Evolutionary conservation across 1,140 invertebrate species (phyloP).

Genomic region (Contarinia nasturtii): DNA sequence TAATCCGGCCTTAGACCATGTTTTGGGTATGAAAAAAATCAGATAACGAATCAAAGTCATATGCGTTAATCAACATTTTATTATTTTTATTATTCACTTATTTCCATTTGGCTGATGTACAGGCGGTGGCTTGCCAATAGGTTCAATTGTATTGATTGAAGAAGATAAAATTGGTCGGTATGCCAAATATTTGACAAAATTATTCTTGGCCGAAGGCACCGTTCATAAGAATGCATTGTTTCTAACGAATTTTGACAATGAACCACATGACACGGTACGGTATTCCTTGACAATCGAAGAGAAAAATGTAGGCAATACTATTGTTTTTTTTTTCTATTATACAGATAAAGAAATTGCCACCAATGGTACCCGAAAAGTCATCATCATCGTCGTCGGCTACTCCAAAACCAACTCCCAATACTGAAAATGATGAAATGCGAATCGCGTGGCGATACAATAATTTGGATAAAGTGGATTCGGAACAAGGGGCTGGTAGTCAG

Average conservation of each 20-base stretch:
- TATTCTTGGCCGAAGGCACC: slow-evolving; percentile 66
- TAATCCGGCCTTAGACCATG: slow-evolving; percentile 45
- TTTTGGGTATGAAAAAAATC: slow-evolving; percentile 37
- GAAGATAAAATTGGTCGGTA: slow-evolving; percentile 60
- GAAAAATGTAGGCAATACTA: slow-evolving; percentile 6
- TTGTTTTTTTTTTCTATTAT: not conserved
- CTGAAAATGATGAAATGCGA: slow-evolving; percentile 41
- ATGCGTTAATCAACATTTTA: slow-evolving; percentile 6
- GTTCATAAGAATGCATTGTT: slow-evolving; percentile 48
- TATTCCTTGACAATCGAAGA: not conserved
- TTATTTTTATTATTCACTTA: not conserved
- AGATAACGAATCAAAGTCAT: slow-evolving; percentile 8
- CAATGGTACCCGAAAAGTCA: slow-evolving; percentile 16
- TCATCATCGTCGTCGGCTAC: slow-evolving; percentile 5
- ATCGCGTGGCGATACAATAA: slow-evolving; percentile 77
- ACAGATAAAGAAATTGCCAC: slow-evolving; percentile 25
- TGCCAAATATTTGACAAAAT: slow-evolving; percentile 54
- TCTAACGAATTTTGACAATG: slow-evolving; percentile 47
- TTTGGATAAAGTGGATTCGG: slow-evolving; percentile 41
- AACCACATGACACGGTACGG: slow-evolving; percentile 28
- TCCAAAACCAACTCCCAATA: not conserved
- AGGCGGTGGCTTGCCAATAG: slow-evolving; percentile 39
- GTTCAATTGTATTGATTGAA: slow-evolving; percentile 38
- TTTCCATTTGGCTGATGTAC: slow-evolving; percentile 6
- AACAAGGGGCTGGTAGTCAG: too few species aligned